Percentiles rank a stretch among this genome's conserved stretches.
Evolutionary conservation across 2,113 vertebrate genomes (phyloP).

Genomic region (Centropristis striata): DNA sequence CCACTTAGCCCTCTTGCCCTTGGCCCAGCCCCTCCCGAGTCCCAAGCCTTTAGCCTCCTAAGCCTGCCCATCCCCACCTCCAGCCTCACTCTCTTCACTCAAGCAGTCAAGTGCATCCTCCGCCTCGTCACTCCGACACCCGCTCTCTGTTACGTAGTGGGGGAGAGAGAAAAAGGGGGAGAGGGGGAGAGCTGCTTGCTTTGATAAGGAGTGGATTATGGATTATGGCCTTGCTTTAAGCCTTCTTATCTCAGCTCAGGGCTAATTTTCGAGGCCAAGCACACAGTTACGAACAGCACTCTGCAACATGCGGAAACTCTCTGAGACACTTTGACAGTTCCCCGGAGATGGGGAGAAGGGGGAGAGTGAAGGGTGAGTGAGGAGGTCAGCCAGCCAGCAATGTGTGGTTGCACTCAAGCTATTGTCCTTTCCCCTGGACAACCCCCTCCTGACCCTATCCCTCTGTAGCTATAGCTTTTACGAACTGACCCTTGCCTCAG

Average conservation of each 20-base stretch:
- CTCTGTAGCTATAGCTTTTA: slow-evolving; percentile 42
- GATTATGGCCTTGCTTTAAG: slow-evolving; percentile 82
- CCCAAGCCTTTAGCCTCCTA: slow-evolving; percentile 27
- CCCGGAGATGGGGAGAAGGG: slow-evolving; percentile 58
- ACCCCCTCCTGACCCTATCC: slow-evolving; percentile 46
- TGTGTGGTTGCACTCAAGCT: slow-evolving; percentile 58
- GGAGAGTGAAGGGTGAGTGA: slow-evolving; percentile 39
- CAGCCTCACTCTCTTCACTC: slow-evolving; percentile 45
- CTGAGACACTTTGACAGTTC: slow-evolving; percentile 60
- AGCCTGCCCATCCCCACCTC: slow-evolving; percentile 7
- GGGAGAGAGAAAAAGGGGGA: slow-evolving; percentile 25
- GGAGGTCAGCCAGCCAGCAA: slow-evolving; percentile 51
- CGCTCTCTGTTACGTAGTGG: slow-evolving; percentile 39
- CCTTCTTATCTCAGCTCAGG: slow-evolving; percentile 82
- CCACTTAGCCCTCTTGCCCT: slow-evolving; percentile 45
- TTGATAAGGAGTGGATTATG: slow-evolving; percentile 86
- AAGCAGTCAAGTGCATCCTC: slow-evolving; percentile 77
- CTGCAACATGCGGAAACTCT: slow-evolving; percentile 65
- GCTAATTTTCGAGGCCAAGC: slow-evolving; percentile 81
- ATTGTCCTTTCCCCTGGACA: slow-evolving; percentile 58
- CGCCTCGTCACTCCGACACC: slow-evolving; percentile 52
- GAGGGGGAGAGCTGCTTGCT: slow-evolving; percentile 77
- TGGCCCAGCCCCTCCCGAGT: slow-evolving; percentile 44
- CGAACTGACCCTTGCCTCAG: slow-evolving; percentile 38
- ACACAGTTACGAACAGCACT: slow-evolving; percentile 69